phyloP scores from a whole-genome alignment of 1,140 invertebrate species.

The Coelopa frigida region DNA sequence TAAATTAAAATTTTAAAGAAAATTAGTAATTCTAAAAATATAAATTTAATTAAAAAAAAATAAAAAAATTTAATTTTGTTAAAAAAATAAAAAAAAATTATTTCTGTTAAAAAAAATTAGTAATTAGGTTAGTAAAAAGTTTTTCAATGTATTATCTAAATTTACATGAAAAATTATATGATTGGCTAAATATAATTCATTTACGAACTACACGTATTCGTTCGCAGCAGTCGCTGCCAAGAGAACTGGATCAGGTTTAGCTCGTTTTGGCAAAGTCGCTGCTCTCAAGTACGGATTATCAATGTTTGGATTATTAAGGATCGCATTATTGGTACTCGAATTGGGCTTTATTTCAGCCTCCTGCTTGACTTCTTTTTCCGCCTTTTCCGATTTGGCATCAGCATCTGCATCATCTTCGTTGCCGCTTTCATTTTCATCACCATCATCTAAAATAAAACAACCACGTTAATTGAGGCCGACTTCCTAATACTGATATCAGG shows the following conservation, averaged over 20 bases:
- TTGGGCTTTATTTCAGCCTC: conserved; percentile 32
- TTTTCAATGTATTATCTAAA: not conserved
- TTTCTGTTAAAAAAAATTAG: too few relatives aligned
- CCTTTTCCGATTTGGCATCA: conserved; percentile 35
- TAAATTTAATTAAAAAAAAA: too few relatives aligned
- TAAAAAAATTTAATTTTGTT: too few relatives aligned
- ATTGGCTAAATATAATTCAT: not conserved
- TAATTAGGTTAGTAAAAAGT: too few relatives aligned
- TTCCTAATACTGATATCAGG: conserved; percentile 20
- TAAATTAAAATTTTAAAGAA: too few relatives aligned
- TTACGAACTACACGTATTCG: not conserved
- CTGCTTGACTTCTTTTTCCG: conserved; percentile 46
- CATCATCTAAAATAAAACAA: conserved; percentile 19
- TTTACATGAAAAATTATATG: not conserved
- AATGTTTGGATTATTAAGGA: conserved; percentile 54
- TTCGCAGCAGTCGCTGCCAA: not conserved
- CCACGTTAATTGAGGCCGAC: conserved; percentile 18
- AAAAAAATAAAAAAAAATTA: too few relatives aligned
- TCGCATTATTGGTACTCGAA: conserved; percentile 19
- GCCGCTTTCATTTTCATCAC: conserved; percentile 38
- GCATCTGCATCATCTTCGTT: conserved; percentile 24
- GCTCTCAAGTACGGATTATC: conserved; percentile 84
- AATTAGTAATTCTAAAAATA: too few relatives aligned
- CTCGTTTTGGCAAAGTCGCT: conserved; percentile 61
- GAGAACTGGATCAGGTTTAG: conserved; percentile 18